Base-by-base conservation (phyloP, 1,140 invertebrate genomes). In the Drosophila parvula region DNA sequence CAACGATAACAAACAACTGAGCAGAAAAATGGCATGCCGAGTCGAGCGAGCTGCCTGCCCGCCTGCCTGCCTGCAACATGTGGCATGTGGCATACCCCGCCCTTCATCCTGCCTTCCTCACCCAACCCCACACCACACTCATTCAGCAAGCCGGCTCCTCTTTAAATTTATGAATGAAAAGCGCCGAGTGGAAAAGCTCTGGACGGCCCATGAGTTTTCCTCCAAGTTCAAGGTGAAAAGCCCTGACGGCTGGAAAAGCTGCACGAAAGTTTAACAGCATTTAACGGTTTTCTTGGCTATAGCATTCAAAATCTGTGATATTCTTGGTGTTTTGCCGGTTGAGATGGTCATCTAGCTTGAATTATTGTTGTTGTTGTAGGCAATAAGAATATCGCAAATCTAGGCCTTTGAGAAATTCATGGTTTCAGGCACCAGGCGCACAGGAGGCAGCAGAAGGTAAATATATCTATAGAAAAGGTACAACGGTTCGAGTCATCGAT, bases 1-100 rank as follows among this genome's bases (percentile, higher is more conserved):
- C 81, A 88, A 88, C 79, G 82, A 81, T 79, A 88, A 77, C 56
- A 88, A 88, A 77, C 56, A 86, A 86, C 83, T 86, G 71, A 86
- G 43, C 59, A 36, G 63, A 63, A 63, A 45, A 63, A 12, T 38
- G 63, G 45, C 75, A 44, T 70, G 32, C 43, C 34, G 51, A 55
- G 51, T 4, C 51, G 34, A 55, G 51, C 51, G 8, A 38, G 34
- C 51, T 55, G 14, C 12, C 11, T 11, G 11, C 10, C 34, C 11
- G 36, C 36, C 11, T 12, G 30, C 30, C 36, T 40, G 74, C 73
- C 83, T 84, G 81, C 81, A 86, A 86, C 82, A 86, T 86, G 82
- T 85, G 82, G 82, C 82, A 84, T 78, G 65, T 40, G 51, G 57
- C 64, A 47, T 40, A 45, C 11, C 44, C 58, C 51, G 41, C 41